Conservation (phyloP, 2,888 invertebrate genomes). For the Watsonalla cultraria region DNA sequence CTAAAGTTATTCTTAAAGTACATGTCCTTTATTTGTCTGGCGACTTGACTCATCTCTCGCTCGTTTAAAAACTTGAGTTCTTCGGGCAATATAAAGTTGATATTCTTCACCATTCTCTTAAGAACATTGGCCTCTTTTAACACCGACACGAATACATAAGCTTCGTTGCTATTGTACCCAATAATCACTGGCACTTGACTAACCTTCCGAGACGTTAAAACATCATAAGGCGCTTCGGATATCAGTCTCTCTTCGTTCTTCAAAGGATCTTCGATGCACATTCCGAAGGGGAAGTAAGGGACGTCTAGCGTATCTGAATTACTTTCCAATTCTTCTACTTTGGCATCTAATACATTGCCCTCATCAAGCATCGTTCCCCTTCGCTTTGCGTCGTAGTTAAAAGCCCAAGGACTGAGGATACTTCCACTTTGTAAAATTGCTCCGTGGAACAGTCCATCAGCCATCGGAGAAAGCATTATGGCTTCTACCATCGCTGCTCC, state of each 20-base stretch:
- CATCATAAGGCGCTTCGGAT: slow-evolving; percentile 44
- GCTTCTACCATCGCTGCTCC: slow-evolving; percentile 65
- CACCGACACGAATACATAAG: slow-evolving; percentile 52
- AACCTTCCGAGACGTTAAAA: slow-evolving; percentile 34
- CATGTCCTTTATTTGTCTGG: slow-evolving; percentile 41
- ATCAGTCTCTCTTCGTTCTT: slow-evolving; percentile 52
- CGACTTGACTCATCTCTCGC: slow-evolving; percentile 39
- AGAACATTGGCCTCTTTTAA: slow-evolving; percentile 35
- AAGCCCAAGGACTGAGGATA: slow-evolving; percentile 58
- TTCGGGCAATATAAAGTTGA: slow-evolving; percentile 46
- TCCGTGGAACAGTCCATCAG: slow-evolving; percentile 52
- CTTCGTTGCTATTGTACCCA: slow-evolving; percentile 62
- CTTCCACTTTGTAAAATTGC: slow-evolving; percentile 65
- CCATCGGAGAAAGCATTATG: slow-evolving; percentile 44
- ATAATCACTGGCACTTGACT: slow-evolving; percentile 52
- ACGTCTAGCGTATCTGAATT: slow-evolving; percentile 37
- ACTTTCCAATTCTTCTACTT: slow-evolving; percentile 33
- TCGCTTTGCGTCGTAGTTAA: slow-evolving; percentile 56
- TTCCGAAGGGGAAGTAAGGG: slow-evolving; percentile 58
- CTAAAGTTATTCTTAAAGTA: slow-evolving; percentile 51
- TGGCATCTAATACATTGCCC: slow-evolving; percentile 28
- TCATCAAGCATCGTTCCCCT: slow-evolving; percentile 32
- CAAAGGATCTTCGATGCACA: slow-evolving; percentile 51
- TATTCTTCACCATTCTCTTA: slow-evolving; percentile 27
- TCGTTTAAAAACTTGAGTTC: slow-evolving; percentile 48